These are phyloP conservation scores for Pachycephus smyrnensis DNA, from an alignment of 2,888 invertebrate genomes.

Conservation along the genomic window DNA sequence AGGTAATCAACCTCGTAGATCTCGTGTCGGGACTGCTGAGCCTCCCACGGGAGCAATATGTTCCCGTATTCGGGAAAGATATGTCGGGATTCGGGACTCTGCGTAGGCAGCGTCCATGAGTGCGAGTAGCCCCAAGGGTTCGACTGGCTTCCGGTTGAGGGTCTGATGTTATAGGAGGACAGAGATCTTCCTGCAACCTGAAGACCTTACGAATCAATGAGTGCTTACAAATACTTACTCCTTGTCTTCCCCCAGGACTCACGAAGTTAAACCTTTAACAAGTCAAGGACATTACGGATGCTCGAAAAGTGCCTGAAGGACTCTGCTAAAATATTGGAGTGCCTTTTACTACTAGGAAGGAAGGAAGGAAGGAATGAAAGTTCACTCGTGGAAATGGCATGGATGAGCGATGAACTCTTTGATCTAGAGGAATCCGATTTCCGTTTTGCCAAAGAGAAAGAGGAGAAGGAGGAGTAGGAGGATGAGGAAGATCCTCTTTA, in stretches of 20 bases:
- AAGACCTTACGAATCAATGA: neutral
- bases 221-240: neutral
- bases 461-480: too few species aligned
- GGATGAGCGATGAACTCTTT: neutral
- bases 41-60: constrained; percentile 36
- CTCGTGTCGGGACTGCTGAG: constrained; percentile 30
- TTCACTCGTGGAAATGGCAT: neutral
- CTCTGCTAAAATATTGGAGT: neutral
- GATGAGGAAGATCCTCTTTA: neutral
- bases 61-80: constrained; percentile 37
- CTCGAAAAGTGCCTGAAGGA: neutral
- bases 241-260: neutral
- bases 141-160: neutral
- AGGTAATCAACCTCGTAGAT: constrained; percentile 41
- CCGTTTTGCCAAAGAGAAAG: neutral
- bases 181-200: neutral
- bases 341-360: neutral
- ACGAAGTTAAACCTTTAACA: neutral
- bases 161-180: neutral
- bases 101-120: constrained; percentile 19
- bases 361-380: neutral
- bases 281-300: neutral
- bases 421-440: neutral
- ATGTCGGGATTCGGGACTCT: constrained; percentile 31
- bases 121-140: constrained; percentile 24